These are phyloP conservation scores for Glaucidium brasilianum DNA, from an alignment of 2,113 vertebrate species.

Conservation along the genomic window DNA sequence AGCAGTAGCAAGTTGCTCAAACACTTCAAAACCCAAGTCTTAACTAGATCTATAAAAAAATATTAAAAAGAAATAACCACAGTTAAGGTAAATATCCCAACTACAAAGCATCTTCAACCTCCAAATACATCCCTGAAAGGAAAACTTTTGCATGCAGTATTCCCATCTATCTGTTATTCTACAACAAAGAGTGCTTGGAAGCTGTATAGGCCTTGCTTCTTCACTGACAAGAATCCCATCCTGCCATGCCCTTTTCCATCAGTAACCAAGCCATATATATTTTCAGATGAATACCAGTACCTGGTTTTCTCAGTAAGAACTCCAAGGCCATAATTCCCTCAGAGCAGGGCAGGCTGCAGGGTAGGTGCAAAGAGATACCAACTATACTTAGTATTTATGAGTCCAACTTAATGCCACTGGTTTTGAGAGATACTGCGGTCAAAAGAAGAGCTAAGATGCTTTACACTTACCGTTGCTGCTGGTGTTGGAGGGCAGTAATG, in stretches of 20 bases:
- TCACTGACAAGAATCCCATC: background rate
- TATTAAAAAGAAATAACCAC: background rate
- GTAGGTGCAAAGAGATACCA: background rate
- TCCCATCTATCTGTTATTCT: background rate
- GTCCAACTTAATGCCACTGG: rapidly evolving
- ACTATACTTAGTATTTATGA: background rate
- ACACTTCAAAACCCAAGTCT: background rate
- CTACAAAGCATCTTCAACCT: background rate
- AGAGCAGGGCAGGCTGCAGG: background rate
- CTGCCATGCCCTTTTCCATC: background rate
- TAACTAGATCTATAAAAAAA: background rate
- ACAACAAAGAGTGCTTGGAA: background rate
- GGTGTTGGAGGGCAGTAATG: background rate
- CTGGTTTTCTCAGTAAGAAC: background rate
- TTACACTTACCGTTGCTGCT: background rate
- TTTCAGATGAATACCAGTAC: background rate
- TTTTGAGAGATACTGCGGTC: background rate
- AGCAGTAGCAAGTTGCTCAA: background rate
- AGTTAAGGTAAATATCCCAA: background rate
- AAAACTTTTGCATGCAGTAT: background rate
- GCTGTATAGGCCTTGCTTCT: background rate
- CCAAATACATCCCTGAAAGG: background rate
- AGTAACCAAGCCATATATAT: background rate
- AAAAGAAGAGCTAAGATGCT: background rate
- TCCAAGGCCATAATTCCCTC: background rate